Evolutionary conservation across 1,140 invertebrate genomes (phyloP), one percentile per base, ranked within the genome.

Genomic region (Sarcophaga bullata): DNA sequence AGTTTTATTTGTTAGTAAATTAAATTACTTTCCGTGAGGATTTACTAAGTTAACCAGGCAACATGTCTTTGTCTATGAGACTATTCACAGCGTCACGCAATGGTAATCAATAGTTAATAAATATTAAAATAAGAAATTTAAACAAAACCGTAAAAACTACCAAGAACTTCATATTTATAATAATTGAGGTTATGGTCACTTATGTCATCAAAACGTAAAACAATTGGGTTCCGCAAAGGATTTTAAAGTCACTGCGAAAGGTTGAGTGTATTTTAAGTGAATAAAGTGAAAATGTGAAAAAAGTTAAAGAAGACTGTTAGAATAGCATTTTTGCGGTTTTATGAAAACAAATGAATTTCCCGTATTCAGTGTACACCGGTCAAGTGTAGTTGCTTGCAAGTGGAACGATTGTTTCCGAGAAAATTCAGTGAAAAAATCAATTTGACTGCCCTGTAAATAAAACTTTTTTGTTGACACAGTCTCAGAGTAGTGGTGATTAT

Each of bases 161-260:
- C 7, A 49, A n/a, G n/a, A 19, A 58, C 48, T 68, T 68, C 8
- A 17, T 25, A n/a, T 68, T 68, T 25, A 19, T 9, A 8, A 17
- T 52, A 52, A 50, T 73, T 83, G 80, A 84, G 83, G 83, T 84
- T 84, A 84, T 78, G 80, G 47, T 19, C 25, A 80, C 83, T 84
- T 84, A 84, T 84, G 83, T 84, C 83, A 84, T 84, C 83, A 84
- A 83, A 78, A 78, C 25, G 75, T 8, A 78, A 78, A 78, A 15
- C 50, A 49, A 78, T 68, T 68, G 8, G 19, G 9, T 68, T 19
- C 9, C 4, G 7, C n/a, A 19, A 68, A 37, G 25, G 25, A 37
- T 37, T 4, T 37, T 37, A 37, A 37, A 37, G 25, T 2, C 25
- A 37, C 25, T 37, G 25, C 25, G 4, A 37, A 37, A 37, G 25